Evolutionary conservation across 2,113 vertebrate genomes (phyloP).

Genomic region (Orcinus orca): DNA sequence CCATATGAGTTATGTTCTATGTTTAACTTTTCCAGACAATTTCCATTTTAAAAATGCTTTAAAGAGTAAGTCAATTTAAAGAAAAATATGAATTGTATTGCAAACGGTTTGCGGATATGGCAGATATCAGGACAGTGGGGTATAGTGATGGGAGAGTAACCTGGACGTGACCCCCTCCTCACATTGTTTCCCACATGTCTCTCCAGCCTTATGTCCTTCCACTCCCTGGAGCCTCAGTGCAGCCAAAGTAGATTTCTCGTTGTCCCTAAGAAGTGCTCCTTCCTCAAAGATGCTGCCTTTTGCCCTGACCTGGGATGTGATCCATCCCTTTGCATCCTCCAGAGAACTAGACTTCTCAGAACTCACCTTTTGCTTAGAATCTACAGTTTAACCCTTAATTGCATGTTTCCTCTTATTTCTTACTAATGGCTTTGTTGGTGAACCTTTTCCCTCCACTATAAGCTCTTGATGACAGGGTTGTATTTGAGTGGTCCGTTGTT

Average conservation of each 20-base stretch:
- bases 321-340: fast-evolving
- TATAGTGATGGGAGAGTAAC: too few relatives aligned
- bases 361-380: neutral
- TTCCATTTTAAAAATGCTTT: neutral
- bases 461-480: neutral
- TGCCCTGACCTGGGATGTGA: neutral
- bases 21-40: neutral
- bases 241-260: neutral
- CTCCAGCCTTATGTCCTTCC: neutral
- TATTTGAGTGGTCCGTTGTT: neutral
- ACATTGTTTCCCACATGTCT: fast-evolving
- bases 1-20: neutral
- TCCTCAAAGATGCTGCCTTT: neutral
- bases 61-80: neutral
- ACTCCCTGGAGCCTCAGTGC: neutral
- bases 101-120: neutral
- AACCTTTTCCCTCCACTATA: neutral
- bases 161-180: fast-evolving
- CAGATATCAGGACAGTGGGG: neutral
- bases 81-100: neutral
- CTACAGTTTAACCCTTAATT: neutral
- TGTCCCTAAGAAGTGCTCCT: too few relatives aligned
- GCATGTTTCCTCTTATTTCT: neutral
- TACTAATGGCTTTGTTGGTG: neutral
- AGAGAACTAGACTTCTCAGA: neutral